Conservation (phyloP, 2,888 invertebrate species). For the Magallana nippona region DNA sequence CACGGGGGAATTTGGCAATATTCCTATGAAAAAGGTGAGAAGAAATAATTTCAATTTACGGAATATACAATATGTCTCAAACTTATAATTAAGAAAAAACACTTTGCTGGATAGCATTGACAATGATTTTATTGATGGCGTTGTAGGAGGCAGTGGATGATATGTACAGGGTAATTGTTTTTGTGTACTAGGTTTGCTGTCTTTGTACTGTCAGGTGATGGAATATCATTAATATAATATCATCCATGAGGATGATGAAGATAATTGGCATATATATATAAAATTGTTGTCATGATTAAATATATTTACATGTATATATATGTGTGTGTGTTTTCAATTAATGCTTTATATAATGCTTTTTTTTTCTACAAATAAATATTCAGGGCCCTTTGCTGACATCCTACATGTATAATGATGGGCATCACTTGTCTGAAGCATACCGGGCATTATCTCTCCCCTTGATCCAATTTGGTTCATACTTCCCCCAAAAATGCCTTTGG, state of each 20-base stretch:
- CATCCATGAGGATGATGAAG: not conserved
- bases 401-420: too few relatives aligned
- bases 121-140: not conserved
- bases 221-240: not conserved
- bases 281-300: too few relatives aligned
- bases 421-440: too few relatives aligned
- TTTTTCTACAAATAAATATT: not conserved
- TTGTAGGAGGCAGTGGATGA: slow-evolving; percentile 1
- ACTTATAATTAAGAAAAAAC: too few relatives aligned
- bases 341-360: not conserved
- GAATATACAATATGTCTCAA: too few relatives aligned
- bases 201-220: not conserved
- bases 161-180: slow-evolving; percentile 13
- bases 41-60: not conserved
- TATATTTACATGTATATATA: too few relatives aligned
- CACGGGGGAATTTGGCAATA: slow-evolving; percentile 1
- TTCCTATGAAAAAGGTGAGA: slow-evolving; percentile 16
- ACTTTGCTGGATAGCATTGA: too few relatives aligned
- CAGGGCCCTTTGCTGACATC: not conserved
- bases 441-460: too few relatives aligned
- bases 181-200: not conserved
- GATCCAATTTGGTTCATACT: too few relatives aligned
- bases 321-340: not conserved
- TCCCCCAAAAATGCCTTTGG: too few relatives aligned
- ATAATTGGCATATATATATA: not conserved